Percentiles rank a stretch among this genome's conserved stretches.
Conservation (phyloP, 2,888 invertebrate species). For the Drosophila pseudotakahashii region DNA sequence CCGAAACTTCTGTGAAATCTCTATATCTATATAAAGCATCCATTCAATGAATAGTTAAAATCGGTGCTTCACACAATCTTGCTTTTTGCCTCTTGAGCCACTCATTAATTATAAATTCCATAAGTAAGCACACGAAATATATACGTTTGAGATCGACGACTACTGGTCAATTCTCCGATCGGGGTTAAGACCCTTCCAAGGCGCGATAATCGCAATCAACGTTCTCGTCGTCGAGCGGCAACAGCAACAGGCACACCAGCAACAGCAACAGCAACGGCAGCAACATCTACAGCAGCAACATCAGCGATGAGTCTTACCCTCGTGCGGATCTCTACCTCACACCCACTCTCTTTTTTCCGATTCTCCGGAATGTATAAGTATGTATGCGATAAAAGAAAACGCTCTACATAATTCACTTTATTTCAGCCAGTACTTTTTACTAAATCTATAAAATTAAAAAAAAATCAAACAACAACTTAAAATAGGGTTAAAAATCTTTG, state of each 20-base stretch:
- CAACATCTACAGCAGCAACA: slow-evolving; percentile 5
- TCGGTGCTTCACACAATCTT: slow-evolving; percentile 39
- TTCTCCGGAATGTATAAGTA: slow-evolving; percentile 19
- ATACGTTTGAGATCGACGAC: slow-evolving; percentile 24
- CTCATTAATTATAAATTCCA: slow-evolving; percentile 13
- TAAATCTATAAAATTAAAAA: not conserved
- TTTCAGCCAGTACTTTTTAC: not conserved
- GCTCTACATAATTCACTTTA: not conserved
- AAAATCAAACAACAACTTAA: not conserved
- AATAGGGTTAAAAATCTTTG: not conserved
- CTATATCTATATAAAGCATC: slow-evolving; percentile 2
- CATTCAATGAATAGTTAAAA: slow-evolving; percentile 10
- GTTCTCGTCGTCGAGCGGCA: slow-evolving; percentile 29
- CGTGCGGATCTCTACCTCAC: slow-evolving; percentile 13
- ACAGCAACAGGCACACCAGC: slow-evolving; percentile 11
- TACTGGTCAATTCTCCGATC: slow-evolving; percentile 51
- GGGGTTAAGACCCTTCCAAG: slow-evolving; percentile 81
- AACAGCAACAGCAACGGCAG: slow-evolving; percentile 22
- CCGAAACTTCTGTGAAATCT: slow-evolving; percentile 15
- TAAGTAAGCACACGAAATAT: slow-evolving; percentile 34
- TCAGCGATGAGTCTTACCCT: slow-evolving; percentile 15
- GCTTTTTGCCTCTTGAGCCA: slow-evolving; percentile 5
- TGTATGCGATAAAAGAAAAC: slow-evolving; percentile 22
- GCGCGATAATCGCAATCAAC: slow-evolving; percentile 81
- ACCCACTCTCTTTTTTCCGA: not conserved